Conservation (phyloP, 2,113 vertebrate species). For the Bettongia penicillata region DNA sequence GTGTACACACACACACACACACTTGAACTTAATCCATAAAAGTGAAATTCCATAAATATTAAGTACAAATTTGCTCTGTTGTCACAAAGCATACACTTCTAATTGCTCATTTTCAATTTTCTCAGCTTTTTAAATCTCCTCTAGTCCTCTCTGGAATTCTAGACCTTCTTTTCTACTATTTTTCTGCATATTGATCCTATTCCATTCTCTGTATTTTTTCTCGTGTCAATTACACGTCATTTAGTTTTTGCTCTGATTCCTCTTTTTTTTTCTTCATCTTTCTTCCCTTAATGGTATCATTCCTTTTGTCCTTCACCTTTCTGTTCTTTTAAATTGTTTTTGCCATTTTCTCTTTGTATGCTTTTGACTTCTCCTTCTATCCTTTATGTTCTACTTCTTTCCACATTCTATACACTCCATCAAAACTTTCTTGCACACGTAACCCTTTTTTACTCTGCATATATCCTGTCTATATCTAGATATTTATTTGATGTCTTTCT, state of each 20-base stretch:
- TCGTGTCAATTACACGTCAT: not conserved
- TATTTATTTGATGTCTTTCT: not conserved
- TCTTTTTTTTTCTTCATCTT: not conserved
- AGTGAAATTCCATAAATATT: not conserved
- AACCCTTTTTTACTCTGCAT: not conserved
- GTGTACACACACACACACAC: not conserved
- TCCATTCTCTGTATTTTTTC: not conserved
- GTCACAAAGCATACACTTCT: not conserved
- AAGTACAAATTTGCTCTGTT: not conserved
- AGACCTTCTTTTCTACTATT: not conserved
- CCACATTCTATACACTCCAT: not conserved
- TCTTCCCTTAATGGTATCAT: not conserved
- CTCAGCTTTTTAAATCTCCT: not conserved
- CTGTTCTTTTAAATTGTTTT: not conserved
- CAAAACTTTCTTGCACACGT: not conserved
- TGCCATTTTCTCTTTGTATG: not conserved
- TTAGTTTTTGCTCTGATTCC: not conserved
- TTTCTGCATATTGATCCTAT: not conserved
- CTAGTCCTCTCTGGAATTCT: not conserved
- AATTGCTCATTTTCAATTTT: not conserved
- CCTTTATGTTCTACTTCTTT: slow-evolving; percentile 19
- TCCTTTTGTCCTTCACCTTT: not conserved
- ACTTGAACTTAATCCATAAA: not conserved
- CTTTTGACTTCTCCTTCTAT: not conserved
- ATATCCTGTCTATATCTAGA: not conserved